Conservation (phyloP, 2,113 vertebrate species). For the Stigmatopora nigra region DNA sequence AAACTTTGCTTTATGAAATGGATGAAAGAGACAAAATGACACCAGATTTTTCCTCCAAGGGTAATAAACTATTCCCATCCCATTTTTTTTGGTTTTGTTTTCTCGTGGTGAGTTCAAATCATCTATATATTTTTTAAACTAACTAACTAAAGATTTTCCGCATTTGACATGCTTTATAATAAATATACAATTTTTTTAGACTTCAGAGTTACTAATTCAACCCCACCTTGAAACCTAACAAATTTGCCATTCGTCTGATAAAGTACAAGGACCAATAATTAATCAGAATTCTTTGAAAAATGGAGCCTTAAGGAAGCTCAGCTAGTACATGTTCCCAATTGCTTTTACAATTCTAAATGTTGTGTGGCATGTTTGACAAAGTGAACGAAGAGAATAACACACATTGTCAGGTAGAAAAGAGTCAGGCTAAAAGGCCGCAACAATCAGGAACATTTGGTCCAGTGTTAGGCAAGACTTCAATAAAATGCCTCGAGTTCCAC, state of each 20-base stretch:
- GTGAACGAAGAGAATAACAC: conserved; percentile 54
- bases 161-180: conserved; percentile 45
- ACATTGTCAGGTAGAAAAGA: conserved; percentile 66
- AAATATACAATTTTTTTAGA: conserved; percentile 55
- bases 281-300: conserved; percentile 52
- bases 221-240: conserved; percentile 35
- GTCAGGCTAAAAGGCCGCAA: conserved; percentile 48
- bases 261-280: conserved; percentile 35
- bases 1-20: neutral
- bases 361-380: conserved; percentile 65
- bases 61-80: neutral
- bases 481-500: conserved; percentile 70
- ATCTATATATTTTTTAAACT: conserved; percentile 28
- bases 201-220: conserved; percentile 37
- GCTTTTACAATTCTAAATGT: conserved; percentile 42
- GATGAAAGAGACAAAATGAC: neutral
- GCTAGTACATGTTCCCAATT: conserved; percentile 31
- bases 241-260: conserved; percentile 31
- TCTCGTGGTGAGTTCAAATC: neutral
- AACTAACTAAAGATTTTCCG: conserved; percentile 16
- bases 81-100: neutral
- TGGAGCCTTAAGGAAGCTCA: conserved; percentile 38
- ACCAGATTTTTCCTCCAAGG: neutral
- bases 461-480: conserved; percentile 69
- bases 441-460: conserved; percentile 64